Conservation (phyloP, 2,888 invertebrate species). For the Eutolmus rufibarbis region DNA sequence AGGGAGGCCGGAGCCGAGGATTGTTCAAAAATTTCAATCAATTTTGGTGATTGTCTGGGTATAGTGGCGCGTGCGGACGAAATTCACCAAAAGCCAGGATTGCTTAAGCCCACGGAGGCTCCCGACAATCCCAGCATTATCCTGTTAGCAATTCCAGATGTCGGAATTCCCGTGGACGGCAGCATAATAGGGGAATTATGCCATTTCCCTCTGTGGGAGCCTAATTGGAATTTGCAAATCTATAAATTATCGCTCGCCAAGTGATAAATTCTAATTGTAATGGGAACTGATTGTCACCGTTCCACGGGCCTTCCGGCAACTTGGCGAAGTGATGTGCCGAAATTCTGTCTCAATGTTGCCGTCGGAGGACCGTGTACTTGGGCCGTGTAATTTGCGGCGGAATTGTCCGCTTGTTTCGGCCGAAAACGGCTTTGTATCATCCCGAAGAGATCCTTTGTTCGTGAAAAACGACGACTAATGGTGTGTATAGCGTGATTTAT, state of each 20-base stretch:
- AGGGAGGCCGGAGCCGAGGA: neutral
- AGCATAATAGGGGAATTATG: neutral
- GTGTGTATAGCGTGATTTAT: slow-evolving; percentile 37
- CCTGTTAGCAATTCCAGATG: neutral
- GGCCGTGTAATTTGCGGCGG: slow-evolving; percentile 8
- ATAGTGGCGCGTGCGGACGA: neutral
- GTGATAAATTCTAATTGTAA: slow-evolving; percentile 32
- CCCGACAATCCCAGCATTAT: neutral
- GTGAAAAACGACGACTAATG: slow-evolving; percentile 36
- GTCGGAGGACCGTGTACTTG: neutral
- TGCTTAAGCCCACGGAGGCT: neutral
- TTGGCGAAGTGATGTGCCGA: slow-evolving; percentile 5
- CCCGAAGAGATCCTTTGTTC: slow-evolving; percentile 23
- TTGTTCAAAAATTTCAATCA: neutral
- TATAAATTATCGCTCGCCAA: slow-evolving; percentile 11
- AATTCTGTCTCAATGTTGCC: slow-evolving; percentile 25
- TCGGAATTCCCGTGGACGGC: neutral
- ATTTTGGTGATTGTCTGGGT: neutral
- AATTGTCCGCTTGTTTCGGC: slow-evolving; percentile 5
- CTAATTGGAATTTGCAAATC: slow-evolving; percentile 28
- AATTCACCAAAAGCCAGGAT: neutral
- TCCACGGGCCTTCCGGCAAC: neutral
- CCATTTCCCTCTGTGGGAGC: neutral
- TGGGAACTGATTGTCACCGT: slow-evolving; percentile 24
- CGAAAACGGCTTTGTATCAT: slow-evolving; percentile 4